Base-by-base conservation (phyloP, 2,888 invertebrate genomes). In the Vanessa cardui region DNA sequence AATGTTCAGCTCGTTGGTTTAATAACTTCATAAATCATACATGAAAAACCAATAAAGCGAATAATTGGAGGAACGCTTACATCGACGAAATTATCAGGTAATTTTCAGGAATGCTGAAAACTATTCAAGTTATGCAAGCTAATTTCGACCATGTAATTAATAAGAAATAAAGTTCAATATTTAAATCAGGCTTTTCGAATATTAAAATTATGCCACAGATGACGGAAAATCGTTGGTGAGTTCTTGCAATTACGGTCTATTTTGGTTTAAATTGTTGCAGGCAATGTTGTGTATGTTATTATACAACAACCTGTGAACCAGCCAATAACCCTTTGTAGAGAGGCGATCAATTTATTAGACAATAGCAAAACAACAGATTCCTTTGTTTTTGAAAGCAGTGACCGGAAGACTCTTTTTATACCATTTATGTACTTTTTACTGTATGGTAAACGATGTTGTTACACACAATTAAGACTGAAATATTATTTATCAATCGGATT, bases 41-140 rank as follows among this genome's bases (percentile, higher is more conserved):
- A 50, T 61, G 33, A 50, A 61, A 61, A 18, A 33, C 21, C 20
- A 54, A 59, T 52, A 64, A 54, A 58, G 47, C 63, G 31, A 56
- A 18, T 56, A 63, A 63, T 64, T 64, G 46, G 21, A 33, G 26
- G 44, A 46, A n/a, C 58, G 39, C 33, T n/a, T 58, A 12, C 26
- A 31, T n/a, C 52, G 26, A 58, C 49, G 39, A 58, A 49, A 58
- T 59, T 45, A 31, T 49, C 49, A 45, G 45, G 58, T 50, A 45
- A 64, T 59, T 64, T 64, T 64, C 44, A 59, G 9, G 21, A 44
- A 31, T 45, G 20, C n/a, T 56, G 56, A 39, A 56, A 56, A 56
- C n/a, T 56, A 39, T 56, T 56, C 12, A 31, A n/a, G 9, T 18
- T 12, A 39, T 18, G 12, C 18, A n/a, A 39, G 6, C 18, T 9